Evolutionary conservation across 2,797 vertebrate genomes (phyloP), one percentile per base, ranked within the genome.

Genomic region (Sebastes cheni): DNA sequence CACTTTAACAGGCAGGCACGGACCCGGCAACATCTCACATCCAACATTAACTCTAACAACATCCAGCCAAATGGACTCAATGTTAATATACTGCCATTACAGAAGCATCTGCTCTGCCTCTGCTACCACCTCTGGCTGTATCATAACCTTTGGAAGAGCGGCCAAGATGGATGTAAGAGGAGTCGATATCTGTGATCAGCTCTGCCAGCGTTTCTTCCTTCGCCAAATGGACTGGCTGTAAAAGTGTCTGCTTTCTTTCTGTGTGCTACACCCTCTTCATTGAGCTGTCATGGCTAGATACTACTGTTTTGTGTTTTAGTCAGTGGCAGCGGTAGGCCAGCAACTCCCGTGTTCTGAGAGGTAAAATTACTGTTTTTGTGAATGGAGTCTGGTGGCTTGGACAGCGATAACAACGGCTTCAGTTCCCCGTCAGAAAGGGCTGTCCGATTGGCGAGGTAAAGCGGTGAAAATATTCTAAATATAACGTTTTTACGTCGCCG

Each of bases 61-160:
- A 55, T 52, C 14, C 60, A 59, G 68, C 59, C 72, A 85, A 82
- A 86, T 58, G 75, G 71, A 61, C 62, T 14, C 50, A 30, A 74
- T 58, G 50, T 82, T 71, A 76, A 85, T 34, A 70, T 1, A 5
- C 59, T 36, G 80, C 75, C 79, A 74, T 12, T 52, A 27, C 32
- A 23, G 4, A 54, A 72, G 79, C 75, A 36, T 79, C 84, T 82
- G 84, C 7, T 88, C 56, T 68, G 67, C 58, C 56, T 91, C 88
- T 58, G 10, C 30, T 3, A 1, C 4, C 30, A 29, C 68, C 75
- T 64, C 46, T 3, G 13, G 46, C 46, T 25, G 54, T 14, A 1
- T 46, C 14, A 32, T 18, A 73, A 81, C 75, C 81, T 82, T 67
- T 67, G 69, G 76, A 79, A 16, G 66, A 82, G 42, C 75, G 6